These are phyloP conservation scores for Acleris literana DNA, from an alignment of 2,888 invertebrate genomes.

Conservation along the genomic window DNA sequence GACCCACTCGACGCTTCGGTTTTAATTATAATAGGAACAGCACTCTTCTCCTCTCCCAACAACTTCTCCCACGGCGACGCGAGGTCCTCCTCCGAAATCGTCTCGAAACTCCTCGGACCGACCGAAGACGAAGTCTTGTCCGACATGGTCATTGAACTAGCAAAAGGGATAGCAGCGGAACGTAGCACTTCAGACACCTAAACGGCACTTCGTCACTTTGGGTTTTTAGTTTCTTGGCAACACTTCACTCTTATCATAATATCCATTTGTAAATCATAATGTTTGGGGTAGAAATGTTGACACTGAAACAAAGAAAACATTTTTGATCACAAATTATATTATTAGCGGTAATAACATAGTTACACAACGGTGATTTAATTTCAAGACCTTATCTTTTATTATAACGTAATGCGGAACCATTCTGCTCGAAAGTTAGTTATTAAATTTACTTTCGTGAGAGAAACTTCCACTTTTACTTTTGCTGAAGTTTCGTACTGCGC, in stretches of 20 bases:
- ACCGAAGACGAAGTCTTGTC: constrained; percentile 79
- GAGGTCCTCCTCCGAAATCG: constrained; percentile 77
- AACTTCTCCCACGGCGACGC: constrained; percentile 79
- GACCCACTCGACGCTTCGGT: constrained; percentile 75
- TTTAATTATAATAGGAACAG: constrained; percentile 77
- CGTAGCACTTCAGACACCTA: constrained; percentile 80
- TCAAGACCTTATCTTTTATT: constrained; percentile 5
- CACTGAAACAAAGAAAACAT: constrained; percentile 76
- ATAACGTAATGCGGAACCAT: constrained; percentile 42
- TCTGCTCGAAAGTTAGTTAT: constrained; percentile 42
- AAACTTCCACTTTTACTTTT: constrained; percentile 53
- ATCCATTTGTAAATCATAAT: constrained; percentile 84
- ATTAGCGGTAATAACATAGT: background rate
- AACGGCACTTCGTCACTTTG: constrained; percentile 82
- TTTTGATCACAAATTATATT: background rate
- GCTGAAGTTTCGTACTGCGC: constrained; percentile 42
- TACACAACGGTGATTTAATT: constrained; percentile 9
- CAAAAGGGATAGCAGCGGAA: constrained; percentile 62
- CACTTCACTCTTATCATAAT: constrained; percentile 84
- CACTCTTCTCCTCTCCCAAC: constrained; percentile 72
- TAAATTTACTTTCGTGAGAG: constrained; percentile 43
- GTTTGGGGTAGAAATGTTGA: constrained; percentile 83
- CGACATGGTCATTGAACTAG: constrained; percentile 68
- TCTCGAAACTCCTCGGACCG: constrained; percentile 80
- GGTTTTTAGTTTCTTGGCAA: constrained; percentile 83